phyloP scores from a whole-genome alignment of 2,797 vertebrate species.

The Knipowitschia caucasica region DNA sequence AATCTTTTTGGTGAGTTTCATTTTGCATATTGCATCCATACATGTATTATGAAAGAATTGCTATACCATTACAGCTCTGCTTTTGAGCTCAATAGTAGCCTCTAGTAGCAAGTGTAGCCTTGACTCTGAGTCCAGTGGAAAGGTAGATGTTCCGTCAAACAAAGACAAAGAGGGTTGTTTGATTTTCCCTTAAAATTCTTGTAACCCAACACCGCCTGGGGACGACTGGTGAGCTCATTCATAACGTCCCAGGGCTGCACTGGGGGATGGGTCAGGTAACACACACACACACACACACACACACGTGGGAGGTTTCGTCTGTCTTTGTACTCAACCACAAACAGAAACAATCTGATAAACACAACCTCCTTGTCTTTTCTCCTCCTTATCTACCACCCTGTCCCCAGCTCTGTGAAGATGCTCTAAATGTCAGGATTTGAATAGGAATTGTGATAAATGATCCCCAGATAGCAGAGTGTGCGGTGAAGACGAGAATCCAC shows the following conservation, averaged over 20 bases:
- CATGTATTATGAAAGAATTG: no score
- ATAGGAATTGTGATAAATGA: slow-evolving; percentile 69
- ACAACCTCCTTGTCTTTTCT: slow-evolving; percentile 5
- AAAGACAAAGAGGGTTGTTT: slow-evolving; percentile 37
- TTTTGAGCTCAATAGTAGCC: no score
- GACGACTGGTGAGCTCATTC: slow-evolving; percentile 53
- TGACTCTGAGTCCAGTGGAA: slow-evolving; percentile 36
- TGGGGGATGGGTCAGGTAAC: slow-evolving; percentile 20
- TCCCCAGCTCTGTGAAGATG: slow-evolving; percentile 52
- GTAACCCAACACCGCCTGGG: slow-evolving; percentile 57
- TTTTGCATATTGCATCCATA: no score
- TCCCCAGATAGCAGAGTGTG: slow-evolving; percentile 38
- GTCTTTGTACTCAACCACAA: slow-evolving; percentile 32
- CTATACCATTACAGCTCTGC: no score
- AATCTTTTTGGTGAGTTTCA: no score
- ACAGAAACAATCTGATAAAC: background rate
- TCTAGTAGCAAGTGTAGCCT: background rate
- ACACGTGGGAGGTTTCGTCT: slow-evolving; percentile 45
- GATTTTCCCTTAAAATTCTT: slow-evolving; percentile 44
- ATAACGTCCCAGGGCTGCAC: slow-evolving; percentile 14
- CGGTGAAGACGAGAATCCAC: slow-evolving; percentile 21
- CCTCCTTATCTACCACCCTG: slow-evolving; percentile 48
- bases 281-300: no score
- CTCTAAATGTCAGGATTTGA: slow-evolving; percentile 74
- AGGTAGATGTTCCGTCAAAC: slow-evolving; percentile 49